Conservation (phyloP, 35 echinoderm and acorn worm genomes). For the Antedon bifida region DNA sequence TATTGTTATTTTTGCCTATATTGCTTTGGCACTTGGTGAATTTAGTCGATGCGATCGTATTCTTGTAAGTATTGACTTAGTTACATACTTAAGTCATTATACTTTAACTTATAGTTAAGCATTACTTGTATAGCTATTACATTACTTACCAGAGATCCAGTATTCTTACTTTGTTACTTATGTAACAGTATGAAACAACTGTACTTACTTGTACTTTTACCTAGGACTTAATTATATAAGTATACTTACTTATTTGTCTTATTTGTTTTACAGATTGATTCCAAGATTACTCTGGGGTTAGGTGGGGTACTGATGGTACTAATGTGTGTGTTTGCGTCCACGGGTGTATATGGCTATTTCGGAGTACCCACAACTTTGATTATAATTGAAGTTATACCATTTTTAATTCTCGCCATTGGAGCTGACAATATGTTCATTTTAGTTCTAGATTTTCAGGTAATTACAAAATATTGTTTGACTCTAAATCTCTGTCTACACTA, state of each 20-base stretch:
- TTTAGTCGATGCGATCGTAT: slow-evolving; percentile 36
- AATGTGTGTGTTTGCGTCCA: slow-evolving; percentile 39
- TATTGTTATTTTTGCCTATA: slow-evolving; percentile 59
- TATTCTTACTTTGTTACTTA: too few relatives aligned
- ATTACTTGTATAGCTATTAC: background rate
- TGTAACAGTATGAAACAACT: too few relatives aligned
- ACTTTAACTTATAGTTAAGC: background rate
- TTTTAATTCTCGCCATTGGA: slow-evolving; percentile 50
- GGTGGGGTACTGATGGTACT: slow-evolving; percentile 48
- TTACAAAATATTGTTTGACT: background rate
- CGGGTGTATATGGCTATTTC: slow-evolving; percentile 56
- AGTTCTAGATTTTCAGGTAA: slow-evolving; percentile 60
- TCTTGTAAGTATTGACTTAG: slow-evolving; percentile 27
- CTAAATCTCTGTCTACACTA: too few relatives aligned
- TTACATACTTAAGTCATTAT: background rate
- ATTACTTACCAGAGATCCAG: too few relatives aligned
- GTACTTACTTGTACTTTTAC: too few relatives aligned
- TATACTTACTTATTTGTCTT: background rate
- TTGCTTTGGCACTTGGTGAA: slow-evolving; percentile 58
- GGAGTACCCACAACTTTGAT: slow-evolving; percentile 47
- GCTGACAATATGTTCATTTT: slow-evolving; percentile 70
- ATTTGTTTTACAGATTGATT: slow-evolving; percentile 40
- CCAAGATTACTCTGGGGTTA: slow-evolving; percentile 50
- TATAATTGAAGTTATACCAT: slow-evolving; percentile 70
- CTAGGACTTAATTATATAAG: background rate